Base-by-base conservation (phyloP, 2,888 invertebrate genomes). In the Drosophila mimica region DNA sequence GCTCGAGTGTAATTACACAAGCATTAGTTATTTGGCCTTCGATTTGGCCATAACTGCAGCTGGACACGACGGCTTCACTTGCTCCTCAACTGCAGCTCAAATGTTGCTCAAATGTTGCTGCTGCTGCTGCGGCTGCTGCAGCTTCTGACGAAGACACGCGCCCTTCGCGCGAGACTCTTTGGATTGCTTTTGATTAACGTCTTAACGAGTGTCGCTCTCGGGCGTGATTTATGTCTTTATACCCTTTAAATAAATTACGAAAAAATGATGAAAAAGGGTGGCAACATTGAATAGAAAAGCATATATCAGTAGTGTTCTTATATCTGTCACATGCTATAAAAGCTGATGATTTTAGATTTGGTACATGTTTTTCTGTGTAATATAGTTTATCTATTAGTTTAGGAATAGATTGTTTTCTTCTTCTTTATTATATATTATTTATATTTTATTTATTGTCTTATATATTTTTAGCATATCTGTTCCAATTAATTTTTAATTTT, bases 101-200 rank as follows among this genome's bases (percentile, higher is more conserved):
- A 25, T 46, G 8, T 25, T 28, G 36, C 54, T 34, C 34, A 15
- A 53, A 40, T 40, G 2, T 11, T 40, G 15, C 53, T 20, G 20
- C 34, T 20, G 30, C 6, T 56, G 36, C 36, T 40, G 51, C 3
- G 28, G 53, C 9, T 58, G 70, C 17, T 40, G 58, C 33, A 28
- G 20, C 54, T 33, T 66, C 53, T 60, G 64, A 43, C 60, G 71
- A 80, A 78, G 77, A 78, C 64, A 78, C 72, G 77, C 78, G 78
- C 78, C 78, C 78, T 78, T 78, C 78, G 77, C 64, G 31, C 40
- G 59, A 70, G 71, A 75, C 62, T 77, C 74, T 77, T 61, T 82
- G 82, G 80, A 81, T 81, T 81, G 89, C 76, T 79, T 84, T 89
- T 87, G 84, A 84, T 89, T 87, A 84, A 87, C 89, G 88, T 87